These are phyloP conservation scores for Illadopsis cleaveri DNA, from an alignment of 2,113 vertebrate genomes.

Conservation along the genomic window DNA sequence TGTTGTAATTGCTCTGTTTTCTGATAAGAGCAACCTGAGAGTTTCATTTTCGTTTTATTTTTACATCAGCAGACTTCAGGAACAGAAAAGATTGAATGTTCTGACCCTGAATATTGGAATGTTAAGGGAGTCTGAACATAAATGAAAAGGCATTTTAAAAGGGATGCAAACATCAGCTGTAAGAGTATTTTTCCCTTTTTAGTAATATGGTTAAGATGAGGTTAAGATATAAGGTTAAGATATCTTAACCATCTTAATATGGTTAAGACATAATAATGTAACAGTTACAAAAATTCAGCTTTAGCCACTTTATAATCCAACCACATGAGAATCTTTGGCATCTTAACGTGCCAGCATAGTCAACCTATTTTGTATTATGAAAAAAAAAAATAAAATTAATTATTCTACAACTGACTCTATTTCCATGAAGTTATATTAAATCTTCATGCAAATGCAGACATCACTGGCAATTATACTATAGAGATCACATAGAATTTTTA, in stretches of 20 bases:
- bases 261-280: neutral
- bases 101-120: neutral
- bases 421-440: neutral
- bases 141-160: neutral
- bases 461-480: neutral
- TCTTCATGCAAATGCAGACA: neutral
- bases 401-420: neutral
- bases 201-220: too few species aligned
- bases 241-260: too few species aligned
- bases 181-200: neutral
- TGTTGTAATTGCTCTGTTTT: neutral
- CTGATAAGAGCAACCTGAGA: neutral
- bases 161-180: neutral
- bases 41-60: neutral
- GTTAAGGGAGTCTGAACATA: neutral
- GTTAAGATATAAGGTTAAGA: too few species aligned
- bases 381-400: neutral
- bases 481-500: neutral
- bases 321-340: neutral
- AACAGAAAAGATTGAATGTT: neutral
- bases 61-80: neutral
- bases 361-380: neutral
- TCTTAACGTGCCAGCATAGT: neutral
- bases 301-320: neutral
- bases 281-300: neutral